These are phyloP conservation scores for Ypsolopha scabrella DNA, from an alignment of 2,888 invertebrate species.

Conservation along the genomic window DNA sequence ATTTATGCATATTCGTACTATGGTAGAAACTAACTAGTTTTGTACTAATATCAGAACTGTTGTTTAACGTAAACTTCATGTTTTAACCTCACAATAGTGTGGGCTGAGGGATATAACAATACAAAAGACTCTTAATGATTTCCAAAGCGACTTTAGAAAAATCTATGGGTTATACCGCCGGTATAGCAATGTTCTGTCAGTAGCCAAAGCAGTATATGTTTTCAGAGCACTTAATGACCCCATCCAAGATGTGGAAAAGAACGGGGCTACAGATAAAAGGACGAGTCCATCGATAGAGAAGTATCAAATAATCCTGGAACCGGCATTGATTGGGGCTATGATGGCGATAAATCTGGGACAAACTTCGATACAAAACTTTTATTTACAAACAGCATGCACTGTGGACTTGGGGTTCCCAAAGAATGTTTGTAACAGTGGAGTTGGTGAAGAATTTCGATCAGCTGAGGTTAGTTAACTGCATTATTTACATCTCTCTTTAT, in stretches of 20 bases:
- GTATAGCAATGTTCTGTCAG: no score
- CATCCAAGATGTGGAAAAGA: constrained; percentile 13
- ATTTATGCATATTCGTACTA: no score
- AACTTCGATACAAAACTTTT: constrained; percentile 80
- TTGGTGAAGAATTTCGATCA: constrained; percentile 41
- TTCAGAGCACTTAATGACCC: constrained; percentile 17
- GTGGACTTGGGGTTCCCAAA: constrained; percentile 74
- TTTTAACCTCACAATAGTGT: no score
- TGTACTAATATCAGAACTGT: no score
- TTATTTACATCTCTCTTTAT: no score
- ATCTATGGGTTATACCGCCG: no score
- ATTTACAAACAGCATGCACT: constrained; percentile 79
- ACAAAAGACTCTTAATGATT: no score
- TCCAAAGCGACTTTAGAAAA: no score
- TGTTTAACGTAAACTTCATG: no score
- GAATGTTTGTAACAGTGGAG: constrained; percentile 72
- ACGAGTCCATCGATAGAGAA: constrained; percentile 30
- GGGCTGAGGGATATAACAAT: no score
- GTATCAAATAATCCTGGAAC: constrained; percentile 72
- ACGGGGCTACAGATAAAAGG: constrained; percentile 16
- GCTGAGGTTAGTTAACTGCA: constrained; percentile 34
- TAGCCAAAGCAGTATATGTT: constrained; percentile 7
- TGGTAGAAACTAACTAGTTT: no score
- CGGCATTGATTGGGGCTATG: constrained; percentile 78
- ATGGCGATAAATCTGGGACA: constrained; percentile 68